Evolutionary conservation across 1,140 invertebrate genomes (phyloP).

Genomic region (Laodelphax striatellus): DNA sequence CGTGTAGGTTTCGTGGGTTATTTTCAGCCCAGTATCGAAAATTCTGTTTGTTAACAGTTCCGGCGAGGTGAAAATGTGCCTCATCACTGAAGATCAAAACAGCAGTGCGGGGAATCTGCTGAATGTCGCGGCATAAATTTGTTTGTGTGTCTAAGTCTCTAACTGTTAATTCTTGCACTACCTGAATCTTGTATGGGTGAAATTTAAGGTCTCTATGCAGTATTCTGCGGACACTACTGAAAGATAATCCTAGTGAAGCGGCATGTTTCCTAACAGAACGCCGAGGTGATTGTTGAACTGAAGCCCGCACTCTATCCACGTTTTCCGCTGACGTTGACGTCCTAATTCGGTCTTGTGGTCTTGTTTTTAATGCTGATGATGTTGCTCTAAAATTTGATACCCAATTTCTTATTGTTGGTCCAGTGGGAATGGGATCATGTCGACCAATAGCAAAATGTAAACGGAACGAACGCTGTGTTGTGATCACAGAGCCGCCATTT

Average conservation of each 20-base stretch:
- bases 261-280: conserved; percentile 17
- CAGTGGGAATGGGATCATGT: conserved; percentile 13
- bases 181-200: conserved; percentile 11
- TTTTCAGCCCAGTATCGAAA: too few species aligned
- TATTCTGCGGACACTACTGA: conserved; percentile 13
- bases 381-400: conserved; percentile 17
- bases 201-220: conserved; percentile 11
- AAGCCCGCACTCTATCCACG: conserved; percentile 11
- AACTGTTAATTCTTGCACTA: conserved; percentile 10
- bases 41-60: too few species aligned
- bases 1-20: too few species aligned
- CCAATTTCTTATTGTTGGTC: conserved; percentile 10
- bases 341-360: conserved; percentile 7
- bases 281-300: conserved; percentile 11
- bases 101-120: too few species aligned
- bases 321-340: conserved; percentile 15
- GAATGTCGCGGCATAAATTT: too few species aligned
- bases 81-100: too few species aligned
- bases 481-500: conserved; percentile 16
- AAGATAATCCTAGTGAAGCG: conserved; percentile 12
- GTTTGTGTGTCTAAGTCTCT: conserved; percentile 10
- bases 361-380: conserved; percentile 19
- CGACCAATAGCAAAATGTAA: conserved; percentile 11
- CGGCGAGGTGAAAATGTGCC: too few species aligned
- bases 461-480: conserved; percentile 12